Conservation (phyloP, 1,140 invertebrate genomes). For the Tetramorium alpestre region DNA sequence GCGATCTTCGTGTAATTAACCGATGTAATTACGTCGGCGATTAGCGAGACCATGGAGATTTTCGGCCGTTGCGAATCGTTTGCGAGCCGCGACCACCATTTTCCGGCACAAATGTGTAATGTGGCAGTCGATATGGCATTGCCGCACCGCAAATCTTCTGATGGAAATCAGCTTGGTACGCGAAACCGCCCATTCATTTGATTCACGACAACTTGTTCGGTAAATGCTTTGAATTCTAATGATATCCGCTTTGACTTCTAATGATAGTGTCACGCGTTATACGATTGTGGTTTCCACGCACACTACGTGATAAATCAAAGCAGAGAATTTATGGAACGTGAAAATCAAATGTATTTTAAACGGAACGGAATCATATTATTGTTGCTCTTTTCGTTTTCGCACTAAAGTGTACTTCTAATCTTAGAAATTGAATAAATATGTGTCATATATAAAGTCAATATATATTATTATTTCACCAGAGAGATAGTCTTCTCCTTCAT, state of each 20-base stretch:
- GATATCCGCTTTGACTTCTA: conserved; percentile 27
- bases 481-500: background rate
- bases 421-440: background rate
- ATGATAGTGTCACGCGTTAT: conserved; percentile 5
- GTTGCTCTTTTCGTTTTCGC: background rate
- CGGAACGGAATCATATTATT: conserved; percentile 2
- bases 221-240: conserved; percentile 30
- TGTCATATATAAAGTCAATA: background rate
- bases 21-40: conserved; percentile 47
- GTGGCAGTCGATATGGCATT: conserved; percentile 15
- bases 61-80: background rate
- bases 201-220: conserved; percentile 8
- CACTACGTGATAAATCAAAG: background rate
- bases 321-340: background rate
- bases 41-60: conserved; percentile 12
- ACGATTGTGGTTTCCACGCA: background rate
- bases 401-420: background rate
- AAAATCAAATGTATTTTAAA: background rate
- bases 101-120: conserved; percentile 34
- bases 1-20: conserved; percentile 48
- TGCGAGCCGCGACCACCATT: background rate
- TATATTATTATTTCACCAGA: background rate
- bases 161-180: conserved; percentile 37
- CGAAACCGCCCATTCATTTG: conserved; percentile 26
- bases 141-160: conserved; percentile 42